Base-by-base conservation (phyloP, 2,888 invertebrate species). In the Orthosia gracilis region DNA sequence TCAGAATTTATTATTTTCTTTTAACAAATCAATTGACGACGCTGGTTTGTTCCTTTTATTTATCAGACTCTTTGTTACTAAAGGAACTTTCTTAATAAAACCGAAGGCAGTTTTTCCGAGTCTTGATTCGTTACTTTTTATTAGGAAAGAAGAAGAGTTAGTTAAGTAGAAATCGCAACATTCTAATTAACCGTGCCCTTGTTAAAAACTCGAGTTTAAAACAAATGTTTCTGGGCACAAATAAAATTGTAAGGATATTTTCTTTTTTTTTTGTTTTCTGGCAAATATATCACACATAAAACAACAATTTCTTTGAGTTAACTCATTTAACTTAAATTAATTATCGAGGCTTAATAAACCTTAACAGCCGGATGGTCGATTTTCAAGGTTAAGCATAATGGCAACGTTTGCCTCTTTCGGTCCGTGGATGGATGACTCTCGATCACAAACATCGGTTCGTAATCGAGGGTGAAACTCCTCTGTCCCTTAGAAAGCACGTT, bases 131-230 rank as follows among this genome's bases (percentile, higher is more conserved):
- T 61, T 57, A 54, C 40, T 80, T 73, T 76, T 67, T 68, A 40
- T 66, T 64, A 26, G 40, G n/a, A 71, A 71, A 73, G 70, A 76
- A 78, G n/a, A n/a, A n/a, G n/a, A n/a, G 67, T 50, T 85, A 84
- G 79, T 83, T 87, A 77, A n/a, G n/a, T n/a, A n/a, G n/a, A n/a
- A n/a, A 75, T 80, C 58, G 61, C 75, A 79, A 79, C 74, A 73
- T 87, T 84, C 84, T 86, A 87, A 88, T 80, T 83, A 87, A 73
- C 78, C 47, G 64, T 52, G 45, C 55, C 78, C 62, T 80, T 76
- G 62, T 71, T 73, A 64, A 61, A 54, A 84, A 69, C 59, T 62
- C 15, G 54, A 84, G 58, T 72, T 71, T 68, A 4, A 69, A 85
- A 76, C 59, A 72, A 82, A 64, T 59, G 18, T 66, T 77, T 73